Conservation (phyloP, 2,113 vertebrate species). For the Paracanthobrama guichenoti region DNA sequence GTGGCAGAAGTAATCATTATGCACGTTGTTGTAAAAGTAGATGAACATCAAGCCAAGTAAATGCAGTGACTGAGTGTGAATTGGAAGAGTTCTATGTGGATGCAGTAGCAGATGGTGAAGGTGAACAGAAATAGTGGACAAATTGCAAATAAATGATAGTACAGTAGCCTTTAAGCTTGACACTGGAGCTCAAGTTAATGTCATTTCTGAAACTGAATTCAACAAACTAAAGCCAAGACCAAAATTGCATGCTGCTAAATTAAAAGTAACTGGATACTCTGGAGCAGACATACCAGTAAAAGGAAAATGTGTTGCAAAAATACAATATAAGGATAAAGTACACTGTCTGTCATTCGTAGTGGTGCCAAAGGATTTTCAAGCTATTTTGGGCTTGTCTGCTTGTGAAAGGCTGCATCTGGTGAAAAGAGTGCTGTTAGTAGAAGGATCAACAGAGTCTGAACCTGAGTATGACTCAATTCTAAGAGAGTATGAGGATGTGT, state of each 20-base stretch:
- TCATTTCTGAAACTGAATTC: constrained; percentile 30
- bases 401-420: not conserved
- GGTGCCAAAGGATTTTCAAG: not conserved
- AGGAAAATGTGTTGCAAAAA: not conserved
- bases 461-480: not conserved
- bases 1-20: not conserved
- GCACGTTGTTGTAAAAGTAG: not conserved
- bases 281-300: constrained; percentile 31
- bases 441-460: not conserved
- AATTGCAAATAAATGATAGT: too few relatives aligned
- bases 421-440: not conserved
- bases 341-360: constrained; percentile 21
- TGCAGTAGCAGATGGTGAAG: not conserved
- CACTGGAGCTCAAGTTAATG: constrained; percentile 39
- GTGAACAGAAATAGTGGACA: too few relatives aligned
- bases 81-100: not conserved
- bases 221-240: constrained; percentile 32
- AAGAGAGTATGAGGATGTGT: constrained; percentile 30
- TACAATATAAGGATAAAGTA: not conserved
- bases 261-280: constrained; percentile 26
- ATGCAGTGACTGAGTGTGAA: not conserved
- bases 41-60: not conserved
- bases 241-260: constrained; percentile 29
- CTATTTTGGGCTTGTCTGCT: constrained; percentile 34
- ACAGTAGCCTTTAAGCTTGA: too few relatives aligned